Evolutionary conservation across 2,888 invertebrate species (phyloP), one percentile per base, ranked within the genome.

Genomic region (Xylocampa areola): DNA sequence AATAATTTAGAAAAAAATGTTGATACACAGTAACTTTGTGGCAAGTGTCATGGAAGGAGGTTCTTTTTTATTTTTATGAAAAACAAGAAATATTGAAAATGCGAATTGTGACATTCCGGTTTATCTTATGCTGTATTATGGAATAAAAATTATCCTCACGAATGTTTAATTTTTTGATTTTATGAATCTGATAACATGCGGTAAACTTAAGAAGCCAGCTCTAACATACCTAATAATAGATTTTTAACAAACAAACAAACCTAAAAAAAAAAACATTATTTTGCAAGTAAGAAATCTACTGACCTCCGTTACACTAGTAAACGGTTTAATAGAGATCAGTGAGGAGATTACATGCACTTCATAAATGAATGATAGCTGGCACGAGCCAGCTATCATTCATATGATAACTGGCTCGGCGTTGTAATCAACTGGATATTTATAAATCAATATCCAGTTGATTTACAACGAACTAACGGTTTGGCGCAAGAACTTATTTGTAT

Each of bases 81-180:
- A 87, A 90, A 88, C 87, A 80, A 87, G 85, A 88, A 87, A 85
- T 85, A 86, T 87, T 89, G 85, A 87, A 86, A 87, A 88, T 90
- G 87, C 87, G 87, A 89, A 85, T 90, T 93, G 92, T 92, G 93
- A 94, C 94, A 94, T 94, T 94, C 94, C 94, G 94, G 94, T 93
- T 94, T 93, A 92, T 94, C 94, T 93, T 92, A 87, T 91, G 93
- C 94, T 94, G 93, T 94, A 92, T 93, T 93, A 93, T 92, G 93
- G 93, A 94, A 93, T 94, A 93, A 94, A 94, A 92, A 70, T 75
- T 94, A 93, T 93, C 94, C 94, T 93, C 92, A 94, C 92, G 86
- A 90, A 91, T 80, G 74, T 85, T 81, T 82, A 85, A 86, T 88
- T 87, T n/a, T 88, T 75, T 73, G 55, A 73, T 75, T 74, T 74